Conservation (phyloP, 2,888 invertebrate species). For the Neoascia interrupta region DNA sequence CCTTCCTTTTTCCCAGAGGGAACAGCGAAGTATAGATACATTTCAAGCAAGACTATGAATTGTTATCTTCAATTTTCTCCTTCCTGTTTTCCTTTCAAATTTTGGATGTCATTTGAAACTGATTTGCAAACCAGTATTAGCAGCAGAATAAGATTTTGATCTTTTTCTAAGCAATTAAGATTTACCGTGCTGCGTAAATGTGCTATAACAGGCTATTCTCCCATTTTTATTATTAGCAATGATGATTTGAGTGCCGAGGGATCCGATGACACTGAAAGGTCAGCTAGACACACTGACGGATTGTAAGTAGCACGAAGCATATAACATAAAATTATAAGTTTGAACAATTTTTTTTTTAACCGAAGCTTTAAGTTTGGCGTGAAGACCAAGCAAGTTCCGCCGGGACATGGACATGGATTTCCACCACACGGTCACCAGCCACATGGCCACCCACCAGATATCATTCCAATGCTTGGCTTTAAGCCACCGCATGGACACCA, state of each 20-base stretch:
- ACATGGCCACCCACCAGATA: not conserved
- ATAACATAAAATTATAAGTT: not conserved
- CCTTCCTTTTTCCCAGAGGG: slow-evolving; percentile 70
- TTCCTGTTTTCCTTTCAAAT: too few relatives aligned
- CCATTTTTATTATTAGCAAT: too few relatives aligned
- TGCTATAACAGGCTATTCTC: too few relatives aligned
- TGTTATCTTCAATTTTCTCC: slow-evolving; percentile 35
- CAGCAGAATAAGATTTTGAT: too few relatives aligned
- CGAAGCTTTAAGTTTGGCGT: slow-evolving; percentile 31
- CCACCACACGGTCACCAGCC: not conserved
- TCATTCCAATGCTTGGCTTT: too few relatives aligned
- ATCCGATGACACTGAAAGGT: not conserved
- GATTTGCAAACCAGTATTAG: too few relatives aligned
- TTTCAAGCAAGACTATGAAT: too few relatives aligned
- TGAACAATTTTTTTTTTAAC: not conserved
- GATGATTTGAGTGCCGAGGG: not conserved
- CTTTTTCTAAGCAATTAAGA: too few relatives aligned
- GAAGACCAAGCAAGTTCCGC: slow-evolving; percentile 2
- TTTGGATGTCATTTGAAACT: too few relatives aligned
- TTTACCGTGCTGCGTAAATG: too few relatives aligned
- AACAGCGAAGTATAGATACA: too few relatives aligned
- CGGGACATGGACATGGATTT: not conserved
- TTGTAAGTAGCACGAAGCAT: slow-evolving; percentile 15
- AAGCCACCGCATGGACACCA: not conserved
- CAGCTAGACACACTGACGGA: slow-evolving; percentile 38